Percentiles rank a stretch among this genome's conserved stretches.
These are phyloP conservation scores for Rhynchonycteris naso DNA, from an alignment of 2,797 vertebrate genomes.

Conservation along the genomic window DNA sequence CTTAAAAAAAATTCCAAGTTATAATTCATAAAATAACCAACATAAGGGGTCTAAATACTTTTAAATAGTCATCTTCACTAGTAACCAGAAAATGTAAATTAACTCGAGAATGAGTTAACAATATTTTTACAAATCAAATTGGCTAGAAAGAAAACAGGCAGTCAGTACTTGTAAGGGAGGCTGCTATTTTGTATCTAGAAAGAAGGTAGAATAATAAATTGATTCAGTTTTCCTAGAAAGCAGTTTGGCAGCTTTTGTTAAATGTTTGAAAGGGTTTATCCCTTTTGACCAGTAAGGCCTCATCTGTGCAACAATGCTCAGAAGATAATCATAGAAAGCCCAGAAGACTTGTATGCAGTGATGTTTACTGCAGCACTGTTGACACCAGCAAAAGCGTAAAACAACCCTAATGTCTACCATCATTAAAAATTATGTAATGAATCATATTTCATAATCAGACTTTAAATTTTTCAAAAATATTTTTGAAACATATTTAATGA, in stretches of 20 bases:
- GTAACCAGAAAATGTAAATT: conserved; percentile 31
- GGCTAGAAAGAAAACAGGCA: neutral
- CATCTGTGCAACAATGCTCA: neutral
- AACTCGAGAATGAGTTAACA: conserved; percentile 5
- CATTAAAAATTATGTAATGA: conserved; percentile 40
- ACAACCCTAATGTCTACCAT: neutral
- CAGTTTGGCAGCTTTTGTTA: neutral
- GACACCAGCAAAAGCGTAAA: neutral
- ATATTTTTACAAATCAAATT: conserved; percentile 25
- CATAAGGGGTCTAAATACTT: neutral
- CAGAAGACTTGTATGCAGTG: neutral
- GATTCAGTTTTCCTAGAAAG: conserved; percentile 38
- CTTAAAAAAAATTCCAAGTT: neutral
- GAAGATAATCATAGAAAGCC: neutral
- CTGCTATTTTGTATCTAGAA: neutral
- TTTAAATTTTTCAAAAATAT: conserved; percentile 45
- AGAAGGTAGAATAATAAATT: neutral
- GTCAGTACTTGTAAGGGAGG: neutral
- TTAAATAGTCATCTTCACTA: neutral
- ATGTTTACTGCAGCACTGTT: neutral
- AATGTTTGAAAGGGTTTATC: neutral
- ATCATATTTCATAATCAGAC: neutral
- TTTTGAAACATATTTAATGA: conserved; percentile 41
- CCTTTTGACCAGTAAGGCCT: neutral
- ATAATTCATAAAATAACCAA: conserved; percentile 37